Percentiles rank a stretch among this genome's conserved stretches.
These are phyloP conservation scores for Sinella curviseta DNA, from an alignment of 1,140 invertebrate genomes.

Conservation along the genomic window DNA sequence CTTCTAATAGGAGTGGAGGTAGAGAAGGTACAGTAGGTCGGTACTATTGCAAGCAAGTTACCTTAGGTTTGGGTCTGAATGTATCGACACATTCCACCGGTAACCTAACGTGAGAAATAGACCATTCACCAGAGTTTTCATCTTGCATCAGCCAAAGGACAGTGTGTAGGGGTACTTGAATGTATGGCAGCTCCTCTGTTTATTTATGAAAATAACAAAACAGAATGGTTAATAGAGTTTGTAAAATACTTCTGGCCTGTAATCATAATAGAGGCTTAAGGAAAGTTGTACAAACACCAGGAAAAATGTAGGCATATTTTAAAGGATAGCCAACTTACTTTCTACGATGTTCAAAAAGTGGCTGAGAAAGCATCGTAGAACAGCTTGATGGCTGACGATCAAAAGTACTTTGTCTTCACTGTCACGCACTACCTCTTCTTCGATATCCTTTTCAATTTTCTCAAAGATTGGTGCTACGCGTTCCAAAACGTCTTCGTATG, in stretches of 20 bases:
- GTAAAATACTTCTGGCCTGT: neutral
- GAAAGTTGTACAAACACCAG: neutral
- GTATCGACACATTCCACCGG: constrained; percentile 84
- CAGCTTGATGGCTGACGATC: constrained; percentile 86
- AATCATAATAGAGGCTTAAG: neutral
- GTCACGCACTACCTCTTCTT: neutral
- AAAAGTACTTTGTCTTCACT: constrained; percentile 69
- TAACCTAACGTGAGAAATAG: constrained; percentile 65
- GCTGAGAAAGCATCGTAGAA: constrained; percentile 84
- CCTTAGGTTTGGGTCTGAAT: constrained; percentile 57
- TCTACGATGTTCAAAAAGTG: constrained; percentile 83
- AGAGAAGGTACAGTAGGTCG: too few relatives aligned
- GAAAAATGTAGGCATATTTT: too few relatives aligned
- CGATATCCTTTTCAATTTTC: constrained; percentile 73
- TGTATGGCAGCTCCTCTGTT: constrained; percentile 81
- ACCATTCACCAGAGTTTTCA: constrained; percentile 56
- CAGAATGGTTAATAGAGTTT: neutral
- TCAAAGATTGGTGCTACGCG: constrained; percentile 76
- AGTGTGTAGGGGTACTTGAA: constrained; percentile 87
- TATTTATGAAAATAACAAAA: neutral
- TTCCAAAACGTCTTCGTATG: constrained; percentile 82
- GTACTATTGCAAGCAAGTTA: neutral
- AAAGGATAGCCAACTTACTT: constrained; percentile 57
- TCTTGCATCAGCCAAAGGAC: constrained; percentile 80
- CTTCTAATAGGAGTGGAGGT: too few relatives aligned